These are phyloP conservation scores for Urophycis tenuis DNA, from an alignment of 2,797 vertebrate genomes.

Conservation along the genomic window DNA sequence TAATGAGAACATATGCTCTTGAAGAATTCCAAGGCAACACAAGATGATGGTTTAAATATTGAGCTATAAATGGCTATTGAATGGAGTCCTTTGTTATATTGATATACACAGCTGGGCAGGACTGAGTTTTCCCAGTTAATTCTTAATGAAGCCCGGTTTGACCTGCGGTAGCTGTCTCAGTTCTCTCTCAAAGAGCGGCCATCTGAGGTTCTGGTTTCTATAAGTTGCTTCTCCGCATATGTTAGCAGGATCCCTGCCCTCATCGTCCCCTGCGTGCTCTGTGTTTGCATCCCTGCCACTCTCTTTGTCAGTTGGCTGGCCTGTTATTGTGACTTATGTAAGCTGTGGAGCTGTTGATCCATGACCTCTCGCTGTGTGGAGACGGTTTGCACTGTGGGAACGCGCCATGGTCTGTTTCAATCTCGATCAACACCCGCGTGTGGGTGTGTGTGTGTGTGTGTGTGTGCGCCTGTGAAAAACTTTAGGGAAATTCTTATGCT, in stretches of 20 bases:
- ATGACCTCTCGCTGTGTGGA: constrained; percentile 65
- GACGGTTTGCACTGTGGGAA: constrained; percentile 64
- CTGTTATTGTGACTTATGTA: constrained; percentile 68
- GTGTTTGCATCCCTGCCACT: constrained; percentile 6
- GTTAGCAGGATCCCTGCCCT: neutral
- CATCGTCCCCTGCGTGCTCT: neutral
- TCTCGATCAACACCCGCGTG: constrained; percentile 52
- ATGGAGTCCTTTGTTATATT: neutral
- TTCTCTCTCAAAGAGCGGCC: neutral
- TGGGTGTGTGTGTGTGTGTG: constrained; percentile 16
- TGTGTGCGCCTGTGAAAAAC: constrained; percentile 19
- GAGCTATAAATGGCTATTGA: neutral
- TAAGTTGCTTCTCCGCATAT: neutral
- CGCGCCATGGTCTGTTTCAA: constrained; percentile 51
- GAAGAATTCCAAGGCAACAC: neutral
- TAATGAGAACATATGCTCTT: neutral
- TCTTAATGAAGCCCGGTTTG: neutral
- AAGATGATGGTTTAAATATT: neutral
- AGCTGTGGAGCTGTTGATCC: constrained; percentile 64
- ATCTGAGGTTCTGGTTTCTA: neutral
- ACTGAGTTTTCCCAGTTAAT: neutral
- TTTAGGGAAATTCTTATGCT: constrained; percentile 23
- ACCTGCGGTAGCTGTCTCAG: neutral
- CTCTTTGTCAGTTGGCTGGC: constrained; percentile 6
- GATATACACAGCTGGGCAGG: neutral